phyloP scores from a whole-genome alignment of 2,113 vertebrate species.

The Nothocercus julius region DNA sequence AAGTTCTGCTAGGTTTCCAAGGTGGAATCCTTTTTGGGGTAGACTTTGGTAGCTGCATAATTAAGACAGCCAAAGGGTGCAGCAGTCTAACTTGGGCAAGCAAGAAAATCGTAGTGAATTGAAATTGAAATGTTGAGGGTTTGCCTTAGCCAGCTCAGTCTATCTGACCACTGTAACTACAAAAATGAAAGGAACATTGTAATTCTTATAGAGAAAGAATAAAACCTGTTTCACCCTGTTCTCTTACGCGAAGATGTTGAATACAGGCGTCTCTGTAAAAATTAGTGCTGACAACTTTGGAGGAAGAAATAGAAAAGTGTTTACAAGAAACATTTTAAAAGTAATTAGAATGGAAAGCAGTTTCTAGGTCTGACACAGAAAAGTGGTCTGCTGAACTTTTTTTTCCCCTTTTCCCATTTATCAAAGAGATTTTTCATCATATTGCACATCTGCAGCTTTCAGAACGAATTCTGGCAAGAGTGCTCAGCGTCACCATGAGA shows the following conservation, averaged over 20 bases:
- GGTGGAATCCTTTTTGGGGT: neutral
- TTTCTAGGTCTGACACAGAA: constrained; percentile 12
- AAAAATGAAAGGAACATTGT: neutral
- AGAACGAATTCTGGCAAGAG: constrained; percentile 56
- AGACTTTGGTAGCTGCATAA: neutral
- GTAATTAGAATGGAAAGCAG: constrained; percentile 37
- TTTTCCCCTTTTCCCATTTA: constrained; percentile 38
- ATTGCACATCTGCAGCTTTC: constrained; percentile 57
- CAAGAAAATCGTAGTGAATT: neutral
- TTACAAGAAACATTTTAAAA: constrained; percentile 9
- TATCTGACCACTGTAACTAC: neutral
- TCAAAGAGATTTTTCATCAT: constrained; percentile 69
- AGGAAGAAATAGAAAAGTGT: constrained; percentile 1
- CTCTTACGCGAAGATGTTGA: neutral
- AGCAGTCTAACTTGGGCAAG: neutral
- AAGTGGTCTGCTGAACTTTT: constrained; percentile 6
- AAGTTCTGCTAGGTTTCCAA: neutral
- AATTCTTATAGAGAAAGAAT: neutral
- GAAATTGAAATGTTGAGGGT: neutral
- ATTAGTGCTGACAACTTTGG: neutral
- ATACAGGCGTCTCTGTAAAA: neutral
- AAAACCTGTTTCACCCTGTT: neutral
- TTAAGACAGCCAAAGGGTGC: neutral
- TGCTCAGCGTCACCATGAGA: neutral
- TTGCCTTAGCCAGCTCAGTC: neutral